These are phyloP conservation scores for Synanthedon andrenaeformis DNA, from an alignment of 2,888 invertebrate species.

Conservation along the genomic window DNA sequence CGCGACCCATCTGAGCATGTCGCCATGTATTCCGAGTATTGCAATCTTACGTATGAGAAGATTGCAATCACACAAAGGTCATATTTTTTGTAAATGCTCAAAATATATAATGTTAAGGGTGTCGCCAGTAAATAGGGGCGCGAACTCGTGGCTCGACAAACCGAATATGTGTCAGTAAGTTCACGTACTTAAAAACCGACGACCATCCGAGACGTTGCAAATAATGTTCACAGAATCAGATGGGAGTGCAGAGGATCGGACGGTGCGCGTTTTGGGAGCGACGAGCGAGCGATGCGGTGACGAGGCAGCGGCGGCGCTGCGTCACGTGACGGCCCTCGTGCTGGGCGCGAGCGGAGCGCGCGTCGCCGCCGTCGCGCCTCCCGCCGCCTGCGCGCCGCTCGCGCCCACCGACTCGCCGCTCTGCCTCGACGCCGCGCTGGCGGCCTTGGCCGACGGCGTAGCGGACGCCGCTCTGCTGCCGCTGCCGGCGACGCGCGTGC, in stretches of 20 bases:
- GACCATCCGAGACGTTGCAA: no score
- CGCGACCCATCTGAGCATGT: no score
- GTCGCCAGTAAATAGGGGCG: no score
- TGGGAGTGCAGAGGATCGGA: neutral
- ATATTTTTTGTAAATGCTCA: no score
- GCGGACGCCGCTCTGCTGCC: slow-evolving; percentile 26
- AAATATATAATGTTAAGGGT: no score
- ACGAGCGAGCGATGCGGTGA: neutral
- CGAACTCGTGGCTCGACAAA: no score
- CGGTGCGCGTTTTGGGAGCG: neutral
- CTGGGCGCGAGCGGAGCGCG: slow-evolving; percentile 22
- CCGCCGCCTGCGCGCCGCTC: slow-evolving; percentile 10
- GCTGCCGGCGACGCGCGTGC: slow-evolving; percentile 23
- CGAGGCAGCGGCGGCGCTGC: slow-evolving; percentile 16
- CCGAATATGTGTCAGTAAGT: no score
- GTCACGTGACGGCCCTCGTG: slow-evolving; percentile 27
- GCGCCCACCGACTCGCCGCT: slow-evolving; percentile 10
- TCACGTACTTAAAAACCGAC: no score
- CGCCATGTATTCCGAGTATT: no score
- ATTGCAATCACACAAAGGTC: no score
- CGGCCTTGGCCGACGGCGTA: slow-evolving; percentile 15
- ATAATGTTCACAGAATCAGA: no score
- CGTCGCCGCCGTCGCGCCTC: slow-evolving; percentile 13
- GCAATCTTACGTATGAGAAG: no score
- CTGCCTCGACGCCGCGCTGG: slow-evolving; percentile 17